Base-by-base conservation (phyloP, 2,888 invertebrate genomes). In the Chydorus sphaericus region DNA sequence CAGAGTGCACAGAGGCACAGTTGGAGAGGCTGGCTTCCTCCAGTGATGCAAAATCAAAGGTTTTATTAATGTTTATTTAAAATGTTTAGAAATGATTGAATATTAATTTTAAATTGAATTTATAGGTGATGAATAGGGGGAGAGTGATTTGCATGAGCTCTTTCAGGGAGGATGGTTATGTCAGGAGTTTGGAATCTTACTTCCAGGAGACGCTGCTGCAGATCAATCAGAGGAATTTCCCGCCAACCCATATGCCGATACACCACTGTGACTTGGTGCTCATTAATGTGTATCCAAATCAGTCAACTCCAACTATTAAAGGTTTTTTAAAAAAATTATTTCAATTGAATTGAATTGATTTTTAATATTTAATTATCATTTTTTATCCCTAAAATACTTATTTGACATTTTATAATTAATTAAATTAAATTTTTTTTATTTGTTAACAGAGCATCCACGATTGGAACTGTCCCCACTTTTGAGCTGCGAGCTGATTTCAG, bases 61-160 rank as follows among this genome's bases (percentile, higher is more conserved):
- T 44, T 44, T 38, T 14, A 5, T 38, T 38, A 18, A 18, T 6
- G 4, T 38, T 14, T 38, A n/a, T n/a, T n/a, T n/a, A n/a, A n/a
- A n/a, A n/a, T n/a, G n/a, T n/a, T 6, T 10, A 8, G 4, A 37
- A 33, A 33, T 14, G 14, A 33, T 33, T 33, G 33, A 33, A 10
- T 14, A 33, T 14, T 33, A 33, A 44, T 10, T 11, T 5, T 18
- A 10, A 1, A 36, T n/a, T 50, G 16, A 58, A 48, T 33, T 60
- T 60, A 14, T 56, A 67, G 67, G 65, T 77, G 10, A 63, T 73
- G 55, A 78, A 74, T 68, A 78, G 81, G 58, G 90, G 91, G 11
- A 76, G 93, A 59, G 85, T 94, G 16, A 86, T 94, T 64, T 91
- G 91, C 66, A 83, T 94, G 33, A 92, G 92, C 6, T 85, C 88